Evolutionary conservation across 2,888 invertebrate genomes (phyloP).

Genomic region (Apodemia zela): DNA sequence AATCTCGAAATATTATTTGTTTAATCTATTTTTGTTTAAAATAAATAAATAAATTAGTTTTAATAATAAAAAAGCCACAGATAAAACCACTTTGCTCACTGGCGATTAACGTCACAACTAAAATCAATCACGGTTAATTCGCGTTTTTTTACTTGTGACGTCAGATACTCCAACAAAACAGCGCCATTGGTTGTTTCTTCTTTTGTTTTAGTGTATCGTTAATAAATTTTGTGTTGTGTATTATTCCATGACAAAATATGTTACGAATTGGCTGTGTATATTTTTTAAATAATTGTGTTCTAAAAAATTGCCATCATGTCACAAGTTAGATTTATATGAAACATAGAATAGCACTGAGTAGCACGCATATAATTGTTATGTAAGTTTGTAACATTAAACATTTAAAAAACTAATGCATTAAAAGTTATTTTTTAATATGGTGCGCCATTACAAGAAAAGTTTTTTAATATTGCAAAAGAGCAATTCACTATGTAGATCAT

Average conservation of each 20-base stretch:
- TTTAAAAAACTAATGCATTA: background rate
- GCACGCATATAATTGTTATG: background rate
- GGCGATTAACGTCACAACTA: background rate
- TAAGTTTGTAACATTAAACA: background rate
- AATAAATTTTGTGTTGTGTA: background rate
- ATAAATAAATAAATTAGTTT: too few species aligned
- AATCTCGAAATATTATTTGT: background rate
- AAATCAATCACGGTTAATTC: background rate
- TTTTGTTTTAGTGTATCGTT: background rate
- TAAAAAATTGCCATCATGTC: constrained; percentile 9
- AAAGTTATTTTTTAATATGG: background rate
- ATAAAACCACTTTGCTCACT: background rate
- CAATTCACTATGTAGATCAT: background rate
- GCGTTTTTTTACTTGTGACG: background rate
- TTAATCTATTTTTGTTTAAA: too few species aligned
- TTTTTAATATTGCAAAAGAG: background rate
- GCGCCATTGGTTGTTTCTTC: background rate
- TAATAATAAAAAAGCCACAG: background rate
- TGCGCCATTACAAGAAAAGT: background rate
- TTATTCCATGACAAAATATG: constrained; percentile 2
- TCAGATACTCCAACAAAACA: background rate
- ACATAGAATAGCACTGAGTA: constrained; percentile 1
- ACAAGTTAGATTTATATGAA: background rate
- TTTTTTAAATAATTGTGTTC: constrained; percentile 16
- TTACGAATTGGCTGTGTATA: constrained; percentile 12